These are phyloP conservation scores for Plestiodon gilberti DNA, from an alignment of 2,113 vertebrate species.

Conservation along the genomic window DNA sequence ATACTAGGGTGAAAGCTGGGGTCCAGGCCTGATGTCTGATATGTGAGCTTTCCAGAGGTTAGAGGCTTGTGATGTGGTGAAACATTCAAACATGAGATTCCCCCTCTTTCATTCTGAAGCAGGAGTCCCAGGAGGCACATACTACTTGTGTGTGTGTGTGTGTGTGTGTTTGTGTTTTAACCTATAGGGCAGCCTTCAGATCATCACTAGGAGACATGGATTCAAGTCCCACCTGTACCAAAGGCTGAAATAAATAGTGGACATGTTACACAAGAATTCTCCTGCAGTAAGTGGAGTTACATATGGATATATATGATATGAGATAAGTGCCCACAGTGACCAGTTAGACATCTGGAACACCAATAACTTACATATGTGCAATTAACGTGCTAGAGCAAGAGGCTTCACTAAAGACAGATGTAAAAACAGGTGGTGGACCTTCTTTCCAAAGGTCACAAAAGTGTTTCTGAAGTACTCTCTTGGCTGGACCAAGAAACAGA, in stretches of 20 bases:
- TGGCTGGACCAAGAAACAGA: neutral
- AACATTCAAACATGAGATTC: neutral
- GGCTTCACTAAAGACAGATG: neutral
- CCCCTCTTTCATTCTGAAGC: neutral
- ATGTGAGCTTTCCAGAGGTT: neutral
- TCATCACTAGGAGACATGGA: neutral
- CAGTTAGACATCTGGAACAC: constrained; percentile 8
- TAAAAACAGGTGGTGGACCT: constrained; percentile 15
- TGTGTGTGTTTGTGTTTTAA: neutral
- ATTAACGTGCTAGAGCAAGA: constrained; percentile 14
- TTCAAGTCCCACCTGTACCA: neutral
- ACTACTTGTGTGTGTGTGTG: too few relatives aligned
- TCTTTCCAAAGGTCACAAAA: constrained; percentile 9
- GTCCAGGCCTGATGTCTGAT: neutral
- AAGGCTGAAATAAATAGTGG: neutral
- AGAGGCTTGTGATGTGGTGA: neutral
- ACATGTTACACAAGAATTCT: neutral
- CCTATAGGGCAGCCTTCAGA: neutral
- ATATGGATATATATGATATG: neutral
- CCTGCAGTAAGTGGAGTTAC: neutral
- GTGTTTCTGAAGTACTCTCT: neutral
- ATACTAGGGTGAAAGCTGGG: neutral
- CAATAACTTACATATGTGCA: neutral
- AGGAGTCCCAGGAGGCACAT: neutral
- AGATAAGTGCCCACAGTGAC: neutral